Evolutionary conservation across 2,888 invertebrate genomes (phyloP), one percentile per base, ranked within the genome.

Genomic region (Ptilodon capucinus): DNA sequence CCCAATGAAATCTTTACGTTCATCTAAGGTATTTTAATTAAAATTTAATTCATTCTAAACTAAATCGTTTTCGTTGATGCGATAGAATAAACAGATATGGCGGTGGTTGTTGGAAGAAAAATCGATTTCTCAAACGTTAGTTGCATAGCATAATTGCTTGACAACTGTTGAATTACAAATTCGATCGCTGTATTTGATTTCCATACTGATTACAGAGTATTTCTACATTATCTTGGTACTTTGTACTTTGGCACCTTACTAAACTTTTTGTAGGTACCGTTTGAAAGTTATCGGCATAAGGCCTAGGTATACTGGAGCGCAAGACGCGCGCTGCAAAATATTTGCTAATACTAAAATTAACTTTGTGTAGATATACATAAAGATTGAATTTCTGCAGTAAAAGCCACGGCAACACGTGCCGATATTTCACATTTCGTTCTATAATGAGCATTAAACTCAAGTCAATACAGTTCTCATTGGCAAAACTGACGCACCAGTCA

Each of bases 1-100:
- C 32, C 19, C 11, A 23, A 38, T 5, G 51, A 64, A 63, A 56
- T 56, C 46, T 38, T 48, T 14, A 36, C 36, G 4, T 36, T 14
- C 41, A 41, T 25, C 47, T 38, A 42, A 34, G 60, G 62, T 51
- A 57, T 62, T 64, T 62, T 62, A 64, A 60, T 64, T 62, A 48
- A 64, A 36, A 48, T 57, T 54, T 57, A 49, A 64, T 53, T 51
- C 46, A 64, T 53, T 51, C 46, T 39, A 43, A 44, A 52, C 42
- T 51, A 38, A 58, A 48, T 45, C 42, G 58, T 18, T 7, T 40
- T 44, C 47, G 40, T 41, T 44, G 60, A 51, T 48, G 42, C 42
- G 48, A 45, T 59, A 17, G 47, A 46, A 61, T 47, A 43, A 32
- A 18, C 32, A 46, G 38, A 38, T 16, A 25, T 34, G 18, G 36